phyloP scores from a whole-genome alignment of 2,113 vertebrate genomes.

The Neolamprologus kungweensis region DNA sequence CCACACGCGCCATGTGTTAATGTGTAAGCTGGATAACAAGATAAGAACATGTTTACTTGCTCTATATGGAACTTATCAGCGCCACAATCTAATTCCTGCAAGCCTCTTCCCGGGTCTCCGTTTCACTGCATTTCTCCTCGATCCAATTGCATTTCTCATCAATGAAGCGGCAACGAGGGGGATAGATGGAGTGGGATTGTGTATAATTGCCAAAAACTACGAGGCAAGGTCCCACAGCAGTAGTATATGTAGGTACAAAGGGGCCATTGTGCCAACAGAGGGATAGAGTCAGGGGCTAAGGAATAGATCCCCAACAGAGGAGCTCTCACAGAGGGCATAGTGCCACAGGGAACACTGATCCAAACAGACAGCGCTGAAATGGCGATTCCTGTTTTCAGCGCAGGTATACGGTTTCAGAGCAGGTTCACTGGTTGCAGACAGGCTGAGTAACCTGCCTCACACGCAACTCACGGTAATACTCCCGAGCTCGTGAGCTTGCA shows the following conservation, averaged over 20 bases:
- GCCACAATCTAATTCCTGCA: slow-evolving; percentile 64
- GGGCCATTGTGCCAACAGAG: slow-evolving; percentile 44
- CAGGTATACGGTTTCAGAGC: slow-evolving; percentile 55
- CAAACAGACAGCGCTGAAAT: slow-evolving; percentile 55
- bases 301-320: slow-evolving; percentile 50
- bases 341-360: slow-evolving; percentile 54
- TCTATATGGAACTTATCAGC: slow-evolving; percentile 65
- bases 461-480: slow-evolving; percentile 22
- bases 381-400: slow-evolving; percentile 52
- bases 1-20: slow-evolving; percentile 56
- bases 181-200: slow-evolving; percentile 3
- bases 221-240: slow-evolving; percentile 33
- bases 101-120: slow-evolving; percentile 30
- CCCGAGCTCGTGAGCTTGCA: not conserved
- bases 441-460: slow-evolving; percentile 18
- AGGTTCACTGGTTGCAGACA: slow-evolving; percentile 29
- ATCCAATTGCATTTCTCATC: slow-evolving; percentile 44
- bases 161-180: slow-evolving; percentile 28
- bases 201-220: slow-evolving; percentile 47
- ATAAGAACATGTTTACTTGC: slow-evolving; percentile 69
- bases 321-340: slow-evolving; percentile 46
- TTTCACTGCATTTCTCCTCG: slow-evolving; percentile 33
- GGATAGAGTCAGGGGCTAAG: slow-evolving; percentile 42
- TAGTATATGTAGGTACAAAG: slow-evolving; percentile 46
- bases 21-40: slow-evolving; percentile 69